A percentile compares a stretch with the other conserved stretches of the same genome.
phyloP scores from a whole-genome alignment of 2,113 vertebrate genomes.

The Boulengeromyrus knoepffleri region DNA sequence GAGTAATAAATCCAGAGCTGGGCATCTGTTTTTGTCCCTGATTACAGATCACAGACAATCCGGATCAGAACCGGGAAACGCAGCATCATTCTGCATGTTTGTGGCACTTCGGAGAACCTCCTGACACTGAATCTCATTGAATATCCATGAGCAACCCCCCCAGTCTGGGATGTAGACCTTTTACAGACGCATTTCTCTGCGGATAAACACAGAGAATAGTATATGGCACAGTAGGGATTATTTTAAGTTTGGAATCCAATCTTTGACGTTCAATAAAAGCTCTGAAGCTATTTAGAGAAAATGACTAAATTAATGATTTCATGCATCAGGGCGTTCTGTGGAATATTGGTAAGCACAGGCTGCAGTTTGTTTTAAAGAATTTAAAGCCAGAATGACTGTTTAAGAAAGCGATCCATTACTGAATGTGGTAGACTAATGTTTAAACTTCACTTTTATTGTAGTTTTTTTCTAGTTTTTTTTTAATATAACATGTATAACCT shows the following conservation, averaged over 20 bases:
- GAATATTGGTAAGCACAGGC: neutral
- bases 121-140: neutral
- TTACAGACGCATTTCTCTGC: neutral
- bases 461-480: neutral
- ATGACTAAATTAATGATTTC: neutral
- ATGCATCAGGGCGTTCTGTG: neutral
- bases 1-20: neutral
- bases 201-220: neutral
- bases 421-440: neutral
- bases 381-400: neutral
- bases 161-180: neutral
- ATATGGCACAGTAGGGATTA: neutral
- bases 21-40: neutral
- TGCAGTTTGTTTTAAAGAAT: conserved; percentile 13
- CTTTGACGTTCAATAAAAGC: neutral
- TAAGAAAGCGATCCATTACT: neutral
- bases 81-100: neutral
- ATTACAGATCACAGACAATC: neutral
- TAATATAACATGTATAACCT: neutral
- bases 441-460: neutral
- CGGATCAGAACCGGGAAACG: neutral
- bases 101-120: neutral
- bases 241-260: neutral
- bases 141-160: neutral
- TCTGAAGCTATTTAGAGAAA: neutral